These are phyloP conservation scores for Strigops habroptila DNA, from an alignment of 2,113 vertebrate genomes.

Conservation along the genomic window DNA sequence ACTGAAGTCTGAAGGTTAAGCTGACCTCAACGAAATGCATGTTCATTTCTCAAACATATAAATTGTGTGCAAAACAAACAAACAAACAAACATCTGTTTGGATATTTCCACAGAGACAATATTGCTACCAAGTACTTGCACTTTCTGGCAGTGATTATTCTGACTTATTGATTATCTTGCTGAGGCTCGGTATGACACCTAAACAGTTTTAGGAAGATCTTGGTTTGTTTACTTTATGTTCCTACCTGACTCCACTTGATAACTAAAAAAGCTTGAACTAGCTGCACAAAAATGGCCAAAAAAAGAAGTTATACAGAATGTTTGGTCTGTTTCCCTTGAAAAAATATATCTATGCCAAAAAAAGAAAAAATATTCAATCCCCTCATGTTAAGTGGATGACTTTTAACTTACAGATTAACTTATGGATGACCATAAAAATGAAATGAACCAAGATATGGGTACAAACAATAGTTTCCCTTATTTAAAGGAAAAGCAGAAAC, in stretches of 20 bases:
- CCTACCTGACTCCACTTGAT: background rate
- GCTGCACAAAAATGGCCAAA: rapidly evolving
- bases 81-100: background rate
- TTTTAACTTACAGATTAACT: too few species aligned
- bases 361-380: background rate
- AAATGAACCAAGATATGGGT: background rate
- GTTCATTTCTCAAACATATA: background rate
- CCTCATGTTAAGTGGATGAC: background rate
- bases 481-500: background rate
- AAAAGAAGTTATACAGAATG: background rate
- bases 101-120: background rate
- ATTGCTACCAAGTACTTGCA: background rate
- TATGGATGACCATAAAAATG: background rate
- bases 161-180: background rate
- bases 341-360: background rate
- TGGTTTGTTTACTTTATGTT: background rate
- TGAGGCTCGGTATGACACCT: background rate
- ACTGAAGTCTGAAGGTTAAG: background rate
- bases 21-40: background rate
- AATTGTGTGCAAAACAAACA: background rate
- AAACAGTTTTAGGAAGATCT: background rate
- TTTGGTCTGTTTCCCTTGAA: background rate
- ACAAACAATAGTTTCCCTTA: background rate
- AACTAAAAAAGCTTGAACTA: background rate
- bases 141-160: background rate